Evolutionary conservation across 2,888 invertebrate genomes (phyloP), one percentile per base, ranked within the genome.

Genomic region (Trichacis sp.): DNA sequence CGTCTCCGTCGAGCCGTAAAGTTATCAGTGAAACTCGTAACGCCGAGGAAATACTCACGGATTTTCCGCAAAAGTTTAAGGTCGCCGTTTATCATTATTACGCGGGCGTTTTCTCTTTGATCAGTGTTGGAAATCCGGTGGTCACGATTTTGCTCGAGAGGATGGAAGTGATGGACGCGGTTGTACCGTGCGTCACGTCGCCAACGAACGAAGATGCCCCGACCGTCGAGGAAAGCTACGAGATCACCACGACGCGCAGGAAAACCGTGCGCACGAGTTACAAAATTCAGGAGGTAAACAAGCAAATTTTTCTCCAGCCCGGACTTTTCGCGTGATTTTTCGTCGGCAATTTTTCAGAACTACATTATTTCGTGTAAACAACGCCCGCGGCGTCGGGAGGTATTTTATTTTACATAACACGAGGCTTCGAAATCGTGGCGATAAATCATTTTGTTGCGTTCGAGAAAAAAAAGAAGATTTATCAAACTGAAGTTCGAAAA

Each of bases 181-280:
- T 77, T 63, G 72, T 69, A 66, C 77, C 76, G 64, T 68, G 67
- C 68, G 71, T 70, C 68, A 63, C 64, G 46, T 66, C 71, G 63
- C 72, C 76, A 50, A 71, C 73, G 60, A 73, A 68, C 67, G 70
- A 72, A 42, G 77, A 78, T 71, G 77, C 78, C 43, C 75, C 84
- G 1, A 83, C 82, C 63, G 78, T 84, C 54, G 80, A 82, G 61
- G 84, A 84, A 62, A 79, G 76, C 19, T 84, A 83, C 63, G 84
- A 84, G 71, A 80, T 84, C 61, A 84, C 82, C n/a, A 81, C 81
- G n/a, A 84, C 82, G 15, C 75, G 81, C 46, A 79, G 82, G 30
- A 84, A 82, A 69, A 83, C 81, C 61, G 73, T 79, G 6, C 78
- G 84, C 56, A 84, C 83, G 58, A 84, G 81, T 72, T 84, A 83